Percentiles rank a stretch among this genome's conserved stretches.
Conservation (phyloP, 2,113 vertebrate species). For the Orientallactaga bullata region DNA sequence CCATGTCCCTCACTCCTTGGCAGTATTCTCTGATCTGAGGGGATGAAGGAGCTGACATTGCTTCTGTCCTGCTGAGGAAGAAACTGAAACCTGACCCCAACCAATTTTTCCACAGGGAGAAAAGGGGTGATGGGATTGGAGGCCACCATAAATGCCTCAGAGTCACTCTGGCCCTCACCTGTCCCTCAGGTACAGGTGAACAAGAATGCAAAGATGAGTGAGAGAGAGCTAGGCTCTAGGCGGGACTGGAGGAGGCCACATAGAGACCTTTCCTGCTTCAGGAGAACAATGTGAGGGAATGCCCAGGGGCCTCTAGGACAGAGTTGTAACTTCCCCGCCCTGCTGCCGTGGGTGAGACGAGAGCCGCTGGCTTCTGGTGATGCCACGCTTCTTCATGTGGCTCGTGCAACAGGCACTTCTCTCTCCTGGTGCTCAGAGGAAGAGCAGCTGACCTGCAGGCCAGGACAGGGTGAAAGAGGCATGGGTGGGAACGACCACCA, state of each 20-base stretch:
- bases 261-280: fast-evolving
- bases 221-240: no score
- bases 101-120: fast-evolving
- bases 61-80: not conserved
- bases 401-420: not conserved
- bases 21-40: no score
- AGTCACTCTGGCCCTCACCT: fast-evolving
- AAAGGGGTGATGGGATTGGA: not conserved
- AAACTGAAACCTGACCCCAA: not conserved
- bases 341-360: not conserved
- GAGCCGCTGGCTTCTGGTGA: no score
- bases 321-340: not conserved
- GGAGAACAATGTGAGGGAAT: no score
- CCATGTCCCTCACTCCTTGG: no score
- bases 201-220: no score
- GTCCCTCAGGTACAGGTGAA: not conserved
- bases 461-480: not conserved
- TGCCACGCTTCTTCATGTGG: not conserved
- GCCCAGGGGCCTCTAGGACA: not conserved
- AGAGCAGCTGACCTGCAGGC: not conserved
- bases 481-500: not conserved
- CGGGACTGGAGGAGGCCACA: not conserved
- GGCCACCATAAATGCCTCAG: not conserved
- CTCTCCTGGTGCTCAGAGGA: not conserved
- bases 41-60: not conserved